These are phyloP conservation scores for Melieria omissa DNA, from an alignment of 2,888 invertebrate species.

Conservation along the genomic window DNA sequence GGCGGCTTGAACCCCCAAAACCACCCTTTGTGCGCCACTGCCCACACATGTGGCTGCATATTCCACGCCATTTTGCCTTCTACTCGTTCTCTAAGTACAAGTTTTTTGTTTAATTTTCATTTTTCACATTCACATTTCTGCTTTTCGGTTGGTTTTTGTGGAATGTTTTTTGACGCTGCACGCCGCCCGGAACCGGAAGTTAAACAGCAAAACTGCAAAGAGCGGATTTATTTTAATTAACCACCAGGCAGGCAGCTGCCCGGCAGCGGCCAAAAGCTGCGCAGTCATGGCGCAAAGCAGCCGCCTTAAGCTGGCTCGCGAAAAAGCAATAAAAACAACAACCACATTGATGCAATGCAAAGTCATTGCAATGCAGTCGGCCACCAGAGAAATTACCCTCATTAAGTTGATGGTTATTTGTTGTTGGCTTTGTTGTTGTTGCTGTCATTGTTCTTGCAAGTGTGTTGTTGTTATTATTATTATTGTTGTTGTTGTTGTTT, in stretches of 20 bases:
- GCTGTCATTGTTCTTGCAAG: conserved; percentile 3
- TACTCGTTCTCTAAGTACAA: not conserved
- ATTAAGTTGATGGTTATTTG: conserved; percentile 42
- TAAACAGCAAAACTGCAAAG: conserved; percentile 38
- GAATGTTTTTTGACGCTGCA: too few species aligned
- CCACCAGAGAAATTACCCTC: conserved; percentile 40
- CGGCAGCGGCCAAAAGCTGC: not conserved
- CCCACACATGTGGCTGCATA: not conserved
- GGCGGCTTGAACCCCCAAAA: not conserved
- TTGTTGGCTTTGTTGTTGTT: conserved; percentile 6
- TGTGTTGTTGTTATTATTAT: conserved; percentile 9
- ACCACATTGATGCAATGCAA: not conserved
- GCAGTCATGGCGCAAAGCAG: conserved; percentile 9
- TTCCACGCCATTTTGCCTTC: not conserved
- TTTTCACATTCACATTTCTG: conserved; percentile 14
- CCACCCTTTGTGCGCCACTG: not conserved
- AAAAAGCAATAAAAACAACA: conserved; percentile 6
- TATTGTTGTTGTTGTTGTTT: not conserved
- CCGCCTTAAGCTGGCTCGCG: conserved; percentile 2
- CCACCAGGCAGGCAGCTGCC: conserved; percentile 24
- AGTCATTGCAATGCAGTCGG: conserved; percentile 24
- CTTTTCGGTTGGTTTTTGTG: not conserved
- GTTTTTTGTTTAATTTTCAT: conserved; percentile 17
- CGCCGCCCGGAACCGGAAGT: conserved; percentile 39
- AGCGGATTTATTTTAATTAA: conserved; percentile 41